Conservation (phyloP, 1,140 invertebrate genomes). For the Odontomachus brunneus region DNA sequence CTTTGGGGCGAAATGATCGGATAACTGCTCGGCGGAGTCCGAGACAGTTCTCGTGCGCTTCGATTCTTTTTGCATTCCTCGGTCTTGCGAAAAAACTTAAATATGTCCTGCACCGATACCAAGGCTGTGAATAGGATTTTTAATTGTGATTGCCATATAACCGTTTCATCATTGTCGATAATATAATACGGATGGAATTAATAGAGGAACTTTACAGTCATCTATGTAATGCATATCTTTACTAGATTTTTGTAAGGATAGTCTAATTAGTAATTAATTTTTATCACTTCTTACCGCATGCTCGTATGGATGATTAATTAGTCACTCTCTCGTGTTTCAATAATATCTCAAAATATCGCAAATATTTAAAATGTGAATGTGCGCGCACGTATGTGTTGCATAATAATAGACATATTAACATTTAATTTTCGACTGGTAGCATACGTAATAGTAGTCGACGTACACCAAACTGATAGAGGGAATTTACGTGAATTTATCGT, state of each 20-base stretch:
- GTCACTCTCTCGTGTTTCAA: neutral
- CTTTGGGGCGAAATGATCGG: constrained; percentile 60
- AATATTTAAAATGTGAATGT: neutral
- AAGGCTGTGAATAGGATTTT: neutral
- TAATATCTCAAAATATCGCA: constrained; percentile 5
- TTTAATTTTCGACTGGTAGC: neutral
- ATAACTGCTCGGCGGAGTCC: constrained; percentile 52
- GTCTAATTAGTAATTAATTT: constrained; percentile 28
- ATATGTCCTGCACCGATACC: neutral
- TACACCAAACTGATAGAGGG: neutral
- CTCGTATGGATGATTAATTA: neutral
- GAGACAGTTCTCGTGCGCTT: constrained; percentile 44
- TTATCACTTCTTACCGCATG: neutral
- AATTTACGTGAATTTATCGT: constrained; percentile 25
- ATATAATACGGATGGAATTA: neutral
- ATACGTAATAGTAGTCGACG: neutral
- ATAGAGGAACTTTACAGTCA: neutral
- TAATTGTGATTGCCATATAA: constrained; percentile 22
- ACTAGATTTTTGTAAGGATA: neutral
- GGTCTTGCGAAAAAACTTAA: constrained; percentile 6
- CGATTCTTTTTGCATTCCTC: constrained; percentile 69
- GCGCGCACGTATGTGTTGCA: too few relatives aligned
- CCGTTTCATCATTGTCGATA: neutral
- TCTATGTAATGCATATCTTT: neutral
- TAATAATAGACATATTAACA: constrained; percentile 4